Conservation (phyloP, 2,797 vertebrate species). For the Harpagifer antarcticus region DNA sequence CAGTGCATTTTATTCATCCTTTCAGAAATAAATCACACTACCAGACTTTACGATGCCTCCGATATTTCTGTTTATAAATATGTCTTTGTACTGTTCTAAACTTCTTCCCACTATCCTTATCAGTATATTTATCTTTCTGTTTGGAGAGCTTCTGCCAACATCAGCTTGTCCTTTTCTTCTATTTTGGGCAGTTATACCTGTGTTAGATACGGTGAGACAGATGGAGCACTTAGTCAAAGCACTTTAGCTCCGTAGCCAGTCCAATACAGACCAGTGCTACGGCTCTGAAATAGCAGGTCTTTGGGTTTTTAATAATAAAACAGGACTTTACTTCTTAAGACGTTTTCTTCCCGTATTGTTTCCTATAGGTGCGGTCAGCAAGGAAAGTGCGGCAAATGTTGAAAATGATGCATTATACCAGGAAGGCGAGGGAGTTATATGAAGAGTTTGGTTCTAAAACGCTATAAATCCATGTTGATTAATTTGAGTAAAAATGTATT, state of each 20-base stretch:
- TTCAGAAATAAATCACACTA: constrained; percentile 12
- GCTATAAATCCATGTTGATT: no score
- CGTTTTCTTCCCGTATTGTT: neutral
- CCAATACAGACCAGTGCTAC: constrained; percentile 36
- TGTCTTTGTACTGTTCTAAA: constrained; percentile 3
- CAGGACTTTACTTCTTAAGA: constrained; percentile 22
- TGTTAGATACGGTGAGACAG: constrained; percentile 61
- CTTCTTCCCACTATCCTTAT: constrained; percentile 8
- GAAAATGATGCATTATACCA: no score
- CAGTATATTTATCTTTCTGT: constrained; percentile 1
- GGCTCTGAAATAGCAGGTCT: constrained; percentile 21
- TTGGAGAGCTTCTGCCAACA: constrained; percentile 25
- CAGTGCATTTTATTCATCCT: neutral
- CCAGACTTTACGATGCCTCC: constrained; percentile 16
- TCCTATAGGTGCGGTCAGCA: neutral
- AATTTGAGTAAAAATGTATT: no score
- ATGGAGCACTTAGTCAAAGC: constrained; percentile 72
- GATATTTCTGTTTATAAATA: constrained; percentile 4
- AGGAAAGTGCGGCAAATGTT: neutral
- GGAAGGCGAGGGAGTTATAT: no score
- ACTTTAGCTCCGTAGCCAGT: constrained; percentile 52
- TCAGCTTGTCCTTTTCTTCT: constrained; percentile 46
- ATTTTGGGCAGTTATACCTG: constrained; percentile 59
- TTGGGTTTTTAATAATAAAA: constrained; percentile 57
- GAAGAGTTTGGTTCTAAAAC: no score